phyloP scores from a whole-genome alignment of 2,888 invertebrate genomes.

The Hemicrepidius hirtus region DNA sequence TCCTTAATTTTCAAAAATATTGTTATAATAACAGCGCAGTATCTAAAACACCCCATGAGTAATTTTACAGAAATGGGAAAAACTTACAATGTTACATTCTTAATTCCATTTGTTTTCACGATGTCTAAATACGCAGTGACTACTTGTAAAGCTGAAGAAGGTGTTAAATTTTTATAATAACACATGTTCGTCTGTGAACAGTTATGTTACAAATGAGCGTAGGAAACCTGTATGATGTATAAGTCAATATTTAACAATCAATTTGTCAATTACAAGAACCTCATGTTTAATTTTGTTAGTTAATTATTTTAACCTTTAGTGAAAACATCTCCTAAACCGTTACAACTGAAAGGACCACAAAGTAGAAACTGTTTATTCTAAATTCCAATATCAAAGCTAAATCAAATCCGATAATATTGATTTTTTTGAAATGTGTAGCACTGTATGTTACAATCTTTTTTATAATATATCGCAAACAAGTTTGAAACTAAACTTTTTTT shows the following conservation, averaged over 20 bases:
- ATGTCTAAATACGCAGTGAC: background rate
- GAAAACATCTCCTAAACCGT: too few relatives aligned
- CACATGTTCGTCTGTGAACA: constrained; percentile 2
- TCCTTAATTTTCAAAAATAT: constrained; percentile 22
- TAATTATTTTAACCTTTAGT: too few relatives aligned
- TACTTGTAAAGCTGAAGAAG: background rate
- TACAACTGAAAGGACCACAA: too few relatives aligned
- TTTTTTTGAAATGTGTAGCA: too few relatives aligned
- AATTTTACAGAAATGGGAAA: background rate
- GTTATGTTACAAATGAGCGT: constrained; percentile 1
- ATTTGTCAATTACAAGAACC: background rate
- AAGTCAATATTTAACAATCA: constrained; percentile 18
- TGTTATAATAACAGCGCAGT: background rate
- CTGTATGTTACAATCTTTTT: too few relatives aligned
- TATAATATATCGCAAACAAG: too few relatives aligned
- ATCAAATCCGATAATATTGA: too few relatives aligned
- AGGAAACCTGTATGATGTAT: background rate
- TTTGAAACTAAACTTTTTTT: too few relatives aligned
- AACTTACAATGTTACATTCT: background rate
- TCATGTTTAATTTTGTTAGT: too few relatives aligned
- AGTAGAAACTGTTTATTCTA: too few relatives aligned
- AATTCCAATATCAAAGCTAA: too few relatives aligned
- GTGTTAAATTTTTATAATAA: constrained; percentile 11
- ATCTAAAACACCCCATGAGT: background rate
- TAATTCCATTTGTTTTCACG: constrained; percentile 18